Conservation (phyloP, 53 echinoderm and acorn worm genomes). For the Echinarachnius parma region DNA sequence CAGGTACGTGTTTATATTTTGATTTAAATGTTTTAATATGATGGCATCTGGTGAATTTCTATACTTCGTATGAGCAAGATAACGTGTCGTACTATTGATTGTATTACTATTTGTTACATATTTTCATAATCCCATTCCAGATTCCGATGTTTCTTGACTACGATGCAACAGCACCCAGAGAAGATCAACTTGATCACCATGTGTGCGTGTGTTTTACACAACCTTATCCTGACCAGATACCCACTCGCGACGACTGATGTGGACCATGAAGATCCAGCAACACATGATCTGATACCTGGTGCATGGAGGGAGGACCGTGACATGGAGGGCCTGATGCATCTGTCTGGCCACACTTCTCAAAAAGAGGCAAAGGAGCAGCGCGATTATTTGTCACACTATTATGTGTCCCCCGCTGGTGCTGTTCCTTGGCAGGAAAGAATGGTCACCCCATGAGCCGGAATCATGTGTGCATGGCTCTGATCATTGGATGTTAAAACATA, state of each 20-base stretch:
- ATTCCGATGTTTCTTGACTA: too few species aligned
- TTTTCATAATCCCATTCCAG: too few species aligned
- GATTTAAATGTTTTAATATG: too few species aligned
- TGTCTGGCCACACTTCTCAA: slow-evolving; percentile 15
- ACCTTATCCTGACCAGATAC: slow-evolving; percentile 54
- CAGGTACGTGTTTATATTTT: too few species aligned
- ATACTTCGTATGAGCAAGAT: too few species aligned
- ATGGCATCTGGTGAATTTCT: too few species aligned
- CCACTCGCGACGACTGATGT: slow-evolving; percentile 42
- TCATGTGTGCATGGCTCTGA: too few species aligned
- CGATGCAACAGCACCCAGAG: slow-evolving; percentile 54
- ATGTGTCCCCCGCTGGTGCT: slow-evolving; percentile 10
- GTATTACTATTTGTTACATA: not conserved
- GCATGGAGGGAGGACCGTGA: slow-evolving; percentile 53
- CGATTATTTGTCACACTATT: slow-evolving; percentile 25
- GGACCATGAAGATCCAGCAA: slow-evolving; percentile 46
- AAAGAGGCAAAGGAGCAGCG: slow-evolving; percentile 31
- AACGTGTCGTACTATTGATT: too few species aligned
- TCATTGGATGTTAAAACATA: too few species aligned
- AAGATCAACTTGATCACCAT: slow-evolving; percentile 60
- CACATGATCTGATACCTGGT: slow-evolving; percentile 55
- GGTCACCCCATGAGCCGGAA: too few species aligned
- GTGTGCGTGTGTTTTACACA: slow-evolving; percentile 55
- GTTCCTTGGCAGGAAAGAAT: slow-evolving; percentile 39
- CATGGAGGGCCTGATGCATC: slow-evolving; percentile 34